Base-by-base conservation (phyloP, 2,797 vertebrate genomes). In the Spea hammondii region DNA sequence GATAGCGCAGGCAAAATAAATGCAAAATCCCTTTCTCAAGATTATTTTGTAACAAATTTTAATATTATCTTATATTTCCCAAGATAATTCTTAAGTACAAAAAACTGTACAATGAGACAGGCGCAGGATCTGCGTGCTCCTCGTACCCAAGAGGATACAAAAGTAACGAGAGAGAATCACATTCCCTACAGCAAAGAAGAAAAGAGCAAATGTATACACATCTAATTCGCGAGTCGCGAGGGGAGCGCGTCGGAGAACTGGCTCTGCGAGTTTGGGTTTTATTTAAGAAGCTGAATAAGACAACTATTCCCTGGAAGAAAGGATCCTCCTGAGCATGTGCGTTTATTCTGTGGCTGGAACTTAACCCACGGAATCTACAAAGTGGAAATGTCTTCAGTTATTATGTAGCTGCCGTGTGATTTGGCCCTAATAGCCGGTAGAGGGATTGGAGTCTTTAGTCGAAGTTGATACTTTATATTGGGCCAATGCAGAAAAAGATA, bases 11-110 rank as follows among this genome's bases (percentile, higher is more conserved):
- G 14, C 10, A n/a, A 68, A 60, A 57, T 8, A 46, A 57, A 47
- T 66, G 8, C 32, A 66, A 57, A 62, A 73, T 6, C 12, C 51
- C 45, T 51, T 44, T 53, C 44, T 54, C 49, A 57, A 74, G 62
- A 69, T 47, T 62, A 65, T 68, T 79, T 69, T 68, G 65, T 48
- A 69, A 53, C 45, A 79, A 74, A 69, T 79, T 47, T 68, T 74
- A 79, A 79, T 79, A 69, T 79, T 79, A 64, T 54, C 57, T 49
- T 54, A 74, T 44, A 68, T 49, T 68, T 79, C 78, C 71, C 71
- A 54, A 62, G 71, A 74, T 11, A 3, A 46, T 74, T 69, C 32
- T 11, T 8, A 11, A 71, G 76, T 46, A 78, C 68, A 72, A 32
- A 32, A 32, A 65, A 59, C 44, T 54, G 76, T 78, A 50, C 62